Conservation (phyloP, 2,888 invertebrate species). For the Eumerus sabulonum region DNA sequence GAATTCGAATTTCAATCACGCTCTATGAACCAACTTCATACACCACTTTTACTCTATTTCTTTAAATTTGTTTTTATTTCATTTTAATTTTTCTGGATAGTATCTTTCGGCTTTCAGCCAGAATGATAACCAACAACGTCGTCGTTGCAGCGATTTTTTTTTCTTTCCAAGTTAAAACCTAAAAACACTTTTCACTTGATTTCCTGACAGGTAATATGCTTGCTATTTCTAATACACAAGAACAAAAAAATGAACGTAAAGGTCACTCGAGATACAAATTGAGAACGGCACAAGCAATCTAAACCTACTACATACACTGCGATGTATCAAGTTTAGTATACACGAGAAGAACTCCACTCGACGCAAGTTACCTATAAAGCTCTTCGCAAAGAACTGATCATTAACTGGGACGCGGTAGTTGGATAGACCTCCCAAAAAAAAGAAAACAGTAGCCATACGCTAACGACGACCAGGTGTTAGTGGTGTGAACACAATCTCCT, state of each 20-base stretch:
- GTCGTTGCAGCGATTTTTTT: too few species aligned
- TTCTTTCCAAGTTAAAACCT: too few species aligned
- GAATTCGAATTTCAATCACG: slow-evolving; percentile 66
- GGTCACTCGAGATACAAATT: neutral
- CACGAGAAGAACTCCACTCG: slow-evolving; percentile 43
- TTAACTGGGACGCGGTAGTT: slow-evolving; percentile 60
- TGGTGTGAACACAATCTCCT: slow-evolving; percentile 27
- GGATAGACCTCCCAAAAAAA: slow-evolving; percentile 63
- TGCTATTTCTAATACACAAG: too few species aligned
- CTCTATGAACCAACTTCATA: slow-evolving; percentile 34
- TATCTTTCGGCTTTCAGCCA: slow-evolving; percentile 38
- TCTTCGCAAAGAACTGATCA: slow-evolving; percentile 68
- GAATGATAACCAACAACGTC: slow-evolving; percentile 1
- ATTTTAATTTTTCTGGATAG: slow-evolving; percentile 11
- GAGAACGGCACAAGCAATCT: neutral
- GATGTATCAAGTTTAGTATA: neutral
- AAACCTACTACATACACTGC: neutral
- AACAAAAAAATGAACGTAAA: too few species aligned
- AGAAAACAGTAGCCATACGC: slow-evolving; percentile 5
- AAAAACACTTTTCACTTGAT: too few species aligned
- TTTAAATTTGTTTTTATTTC: slow-evolving; percentile 31
- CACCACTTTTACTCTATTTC: slow-evolving; percentile 64
- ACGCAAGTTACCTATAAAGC: slow-evolving; percentile 63
- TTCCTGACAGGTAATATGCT: too few species aligned
- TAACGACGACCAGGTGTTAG: slow-evolving; percentile 42